Evolutionary conservation across 2,797 vertebrate species (phyloP).

Genomic region (Hypotaenidia okinawae): DNA sequence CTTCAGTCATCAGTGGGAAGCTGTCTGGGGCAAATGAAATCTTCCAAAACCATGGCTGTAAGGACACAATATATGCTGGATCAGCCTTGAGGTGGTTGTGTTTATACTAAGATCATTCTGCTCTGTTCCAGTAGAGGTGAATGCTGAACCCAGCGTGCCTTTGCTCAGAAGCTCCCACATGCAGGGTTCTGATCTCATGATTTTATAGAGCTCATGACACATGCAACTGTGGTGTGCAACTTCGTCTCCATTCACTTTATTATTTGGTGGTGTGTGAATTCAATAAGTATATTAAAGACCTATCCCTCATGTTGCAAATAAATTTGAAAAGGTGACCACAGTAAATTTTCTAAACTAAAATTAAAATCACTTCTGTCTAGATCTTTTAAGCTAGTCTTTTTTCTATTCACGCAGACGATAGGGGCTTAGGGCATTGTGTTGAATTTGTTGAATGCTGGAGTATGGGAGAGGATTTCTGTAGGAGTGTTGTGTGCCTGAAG

Average conservation of each 20-base stretch:
- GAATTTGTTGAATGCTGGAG: background rate
- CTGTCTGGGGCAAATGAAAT: background rate
- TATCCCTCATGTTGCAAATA: background rate
- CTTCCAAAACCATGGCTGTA: background rate
- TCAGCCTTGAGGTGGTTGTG: background rate
- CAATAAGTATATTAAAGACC: background rate
- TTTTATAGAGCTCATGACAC: background rate
- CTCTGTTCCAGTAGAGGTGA: background rate
- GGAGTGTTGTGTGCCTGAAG: background rate
- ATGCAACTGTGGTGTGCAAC: rapidly evolving
- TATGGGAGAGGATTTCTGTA: background rate
- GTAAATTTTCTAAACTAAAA: background rate
- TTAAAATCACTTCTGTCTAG: background rate
- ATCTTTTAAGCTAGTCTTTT: background rate
- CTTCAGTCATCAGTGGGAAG: background rate
- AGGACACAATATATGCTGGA: background rate
- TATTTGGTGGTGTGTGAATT: background rate
- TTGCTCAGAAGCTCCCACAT: background rate
- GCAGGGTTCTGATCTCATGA: rapidly evolving
- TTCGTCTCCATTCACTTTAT: background rate
- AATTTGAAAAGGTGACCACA: background rate
- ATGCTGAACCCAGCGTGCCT: background rate
- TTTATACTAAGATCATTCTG: background rate
- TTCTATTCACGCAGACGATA: background rate
- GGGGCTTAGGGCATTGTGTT: background rate